Percentiles rank a stretch among this genome's conserved stretches.
phyloP scores from a whole-genome alignment of 2,888 invertebrate genomes.

The Cosmopolites sordidus region DNA sequence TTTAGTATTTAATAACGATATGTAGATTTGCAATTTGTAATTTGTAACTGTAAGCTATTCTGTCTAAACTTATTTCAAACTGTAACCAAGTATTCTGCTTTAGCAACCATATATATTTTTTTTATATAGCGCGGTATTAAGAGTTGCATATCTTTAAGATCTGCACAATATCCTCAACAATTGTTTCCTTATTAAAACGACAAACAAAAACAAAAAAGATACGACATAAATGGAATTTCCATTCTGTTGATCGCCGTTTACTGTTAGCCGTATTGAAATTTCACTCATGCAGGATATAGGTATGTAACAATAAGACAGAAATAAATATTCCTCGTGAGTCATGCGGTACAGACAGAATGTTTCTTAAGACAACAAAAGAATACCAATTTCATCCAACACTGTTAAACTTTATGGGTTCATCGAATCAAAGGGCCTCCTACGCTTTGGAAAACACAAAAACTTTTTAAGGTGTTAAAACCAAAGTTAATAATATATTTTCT shows the following conservation, averaged over 20 bases:
- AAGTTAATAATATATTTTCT: too few species aligned
- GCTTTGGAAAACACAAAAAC: slow-evolving; percentile 1
- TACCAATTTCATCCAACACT: slow-evolving; percentile 10
- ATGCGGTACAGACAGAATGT: slow-evolving; percentile 12
- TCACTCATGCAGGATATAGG: slow-evolving; percentile 12
- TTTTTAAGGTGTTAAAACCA: too few species aligned
- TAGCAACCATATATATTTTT: too few species aligned
- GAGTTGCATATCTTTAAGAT: slow-evolving; percentile 5
- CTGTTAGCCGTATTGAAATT: slow-evolving; percentile 13
- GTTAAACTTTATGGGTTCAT: slow-evolving; percentile 8
- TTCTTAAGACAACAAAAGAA: slow-evolving; percentile 18
- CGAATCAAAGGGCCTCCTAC: slow-evolving; percentile 8
- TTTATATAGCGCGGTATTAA: too few species aligned
- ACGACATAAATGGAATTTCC: not conserved
- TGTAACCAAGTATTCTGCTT: too few species aligned
- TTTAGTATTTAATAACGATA: too few species aligned
- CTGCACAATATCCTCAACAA: too few species aligned
- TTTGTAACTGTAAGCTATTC: too few species aligned
- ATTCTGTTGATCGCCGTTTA: slow-evolving; percentile 5
- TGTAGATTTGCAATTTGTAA: too few species aligned
- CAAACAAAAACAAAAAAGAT: not conserved
- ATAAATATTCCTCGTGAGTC: slow-evolving; percentile 17
- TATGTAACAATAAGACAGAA: slow-evolving; percentile 14
- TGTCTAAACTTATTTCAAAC: too few species aligned
- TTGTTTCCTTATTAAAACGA: not conserved